Evolutionary conservation across 1,140 invertebrate genomes (phyloP).

Genomic region (Lethrus apterus): DNA sequence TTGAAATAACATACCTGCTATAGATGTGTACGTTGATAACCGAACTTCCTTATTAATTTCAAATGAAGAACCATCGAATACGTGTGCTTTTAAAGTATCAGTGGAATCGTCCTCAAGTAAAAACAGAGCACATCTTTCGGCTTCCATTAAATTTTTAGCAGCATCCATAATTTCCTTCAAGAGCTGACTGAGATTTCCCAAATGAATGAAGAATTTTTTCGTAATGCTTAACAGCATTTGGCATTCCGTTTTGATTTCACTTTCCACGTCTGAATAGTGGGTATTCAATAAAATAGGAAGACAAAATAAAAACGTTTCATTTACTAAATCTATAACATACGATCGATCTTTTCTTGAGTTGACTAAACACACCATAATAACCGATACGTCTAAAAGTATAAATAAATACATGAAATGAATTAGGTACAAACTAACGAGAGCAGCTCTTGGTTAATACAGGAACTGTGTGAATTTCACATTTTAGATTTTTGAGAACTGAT

Average conservation of each 20-base stretch:
- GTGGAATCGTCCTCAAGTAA: conserved; percentile 66
- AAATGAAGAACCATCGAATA: conserved; percentile 58
- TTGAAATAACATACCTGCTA: no score
- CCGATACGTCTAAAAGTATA: neutral
- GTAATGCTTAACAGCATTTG: conserved; percentile 63
- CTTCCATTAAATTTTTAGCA: conserved; percentile 67
- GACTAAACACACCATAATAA: conserved; percentile 26
- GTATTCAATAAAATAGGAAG: conserved; percentile 57
- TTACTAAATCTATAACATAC: conserved; percentile 24
- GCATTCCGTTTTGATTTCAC: conserved; percentile 60
- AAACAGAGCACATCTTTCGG: conserved; percentile 76
- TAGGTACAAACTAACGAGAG: no score
- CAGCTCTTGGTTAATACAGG: no score
- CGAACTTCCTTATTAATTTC: conserved; percentile 46
- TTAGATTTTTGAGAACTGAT: no score
- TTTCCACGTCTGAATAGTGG: conserved; percentile 61
- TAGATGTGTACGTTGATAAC: conserved; percentile 63
- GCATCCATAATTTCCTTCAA: conserved; percentile 73
- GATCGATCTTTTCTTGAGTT: conserved; percentile 23
- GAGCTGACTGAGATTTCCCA: conserved; percentile 61
- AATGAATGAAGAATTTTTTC: conserved; percentile 59
- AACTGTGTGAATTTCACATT: no score
- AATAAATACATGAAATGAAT: neutral
- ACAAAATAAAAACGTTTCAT: conserved; percentile 47
- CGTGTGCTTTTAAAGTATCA: conserved; percentile 69